Evolutionary conservation across 2,113 vertebrate genomes (phyloP).

Genomic region (Zapornia atra): DNA sequence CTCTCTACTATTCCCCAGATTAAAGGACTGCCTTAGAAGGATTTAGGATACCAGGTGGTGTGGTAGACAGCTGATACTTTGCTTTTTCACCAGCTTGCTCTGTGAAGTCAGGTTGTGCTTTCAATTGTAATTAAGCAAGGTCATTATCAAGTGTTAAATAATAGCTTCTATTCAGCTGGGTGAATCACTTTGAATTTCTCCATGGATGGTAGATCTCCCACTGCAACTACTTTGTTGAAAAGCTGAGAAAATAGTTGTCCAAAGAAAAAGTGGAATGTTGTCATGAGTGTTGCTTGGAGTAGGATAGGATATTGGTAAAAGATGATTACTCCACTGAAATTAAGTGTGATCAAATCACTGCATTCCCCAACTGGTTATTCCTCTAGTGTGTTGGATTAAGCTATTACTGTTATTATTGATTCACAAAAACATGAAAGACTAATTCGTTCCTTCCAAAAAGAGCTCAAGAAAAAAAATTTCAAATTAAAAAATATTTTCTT

Average conservation of each 20-base stretch:
- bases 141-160: constrained; percentile 34
- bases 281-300: not conserved
- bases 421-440: not conserved
- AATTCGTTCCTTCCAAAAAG: not conserved
- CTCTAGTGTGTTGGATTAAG: not conserved
- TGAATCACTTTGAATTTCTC: constrained; percentile 20
- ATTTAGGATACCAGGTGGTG: constrained; percentile 56
- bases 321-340: not conserved
- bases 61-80: constrained; percentile 55
- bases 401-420: not conserved
- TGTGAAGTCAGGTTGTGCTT: constrained; percentile 28
- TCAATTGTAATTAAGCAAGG: constrained; percentile 61
- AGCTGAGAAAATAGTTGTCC: not conserved
- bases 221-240: not conserved
- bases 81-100: constrained; percentile 45
- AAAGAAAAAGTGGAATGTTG: not conserved
- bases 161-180: constrained; percentile 17
- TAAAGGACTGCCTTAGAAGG: constrained; percentile 31
- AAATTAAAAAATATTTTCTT: not conserved
- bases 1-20: constrained; percentile 39
- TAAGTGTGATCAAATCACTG: not conserved
- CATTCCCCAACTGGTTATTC: not conserved
- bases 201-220: not conserved
- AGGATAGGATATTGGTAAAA: not conserved
- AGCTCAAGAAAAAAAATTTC: not conserved